Evolutionary conservation across 2,113 vertebrate species (phyloP).

Genomic region (Phrynosoma platyrhinos): DNA sequence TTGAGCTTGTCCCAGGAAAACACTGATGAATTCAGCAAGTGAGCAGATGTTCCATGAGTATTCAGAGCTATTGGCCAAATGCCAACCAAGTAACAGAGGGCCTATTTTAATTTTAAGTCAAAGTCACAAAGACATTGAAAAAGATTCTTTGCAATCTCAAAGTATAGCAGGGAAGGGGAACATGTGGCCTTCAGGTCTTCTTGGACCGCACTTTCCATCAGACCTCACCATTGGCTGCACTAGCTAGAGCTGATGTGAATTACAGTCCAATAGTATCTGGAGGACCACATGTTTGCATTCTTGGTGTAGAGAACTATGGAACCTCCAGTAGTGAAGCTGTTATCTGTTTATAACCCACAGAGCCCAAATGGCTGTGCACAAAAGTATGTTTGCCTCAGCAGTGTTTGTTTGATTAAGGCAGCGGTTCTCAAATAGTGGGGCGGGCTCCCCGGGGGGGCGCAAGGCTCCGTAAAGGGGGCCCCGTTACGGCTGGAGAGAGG

Average conservation of each 20-base stretch:
- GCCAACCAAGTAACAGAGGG: rapidly evolving
- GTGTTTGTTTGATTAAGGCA: neutral
- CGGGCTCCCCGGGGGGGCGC: no score
- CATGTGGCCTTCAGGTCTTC: neutral
- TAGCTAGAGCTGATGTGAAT: neutral
- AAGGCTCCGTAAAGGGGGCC: no score
- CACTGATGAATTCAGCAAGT: slow-evolving; percentile 31
- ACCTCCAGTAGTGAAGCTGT: rapidly evolving
- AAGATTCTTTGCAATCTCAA: neutral
- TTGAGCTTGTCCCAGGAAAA: slow-evolving; percentile 29
- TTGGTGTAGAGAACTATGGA: neutral
- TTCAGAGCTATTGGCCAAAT: neutral
- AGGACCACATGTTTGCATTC: neutral
- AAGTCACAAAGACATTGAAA: neutral
- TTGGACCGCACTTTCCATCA: neutral
- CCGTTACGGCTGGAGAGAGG: no score
- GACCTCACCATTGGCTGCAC: neutral
- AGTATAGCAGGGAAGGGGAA: neutral
- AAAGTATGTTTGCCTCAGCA: neutral
- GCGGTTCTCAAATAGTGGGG: no score
- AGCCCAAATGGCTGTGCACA: neutral
- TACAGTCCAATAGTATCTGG: neutral
- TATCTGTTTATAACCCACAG: neutral
- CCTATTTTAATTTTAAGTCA: neutral
- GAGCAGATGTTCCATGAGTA: slow-evolving; percentile 27